A percentile compares a stretch with the other conserved stretches of the same genome.
These are phyloP conservation scores for Oceanodroma leucorhoa DNA, from an alignment of 2,797 vertebrate genomes.

Conservation along the genomic window DNA sequence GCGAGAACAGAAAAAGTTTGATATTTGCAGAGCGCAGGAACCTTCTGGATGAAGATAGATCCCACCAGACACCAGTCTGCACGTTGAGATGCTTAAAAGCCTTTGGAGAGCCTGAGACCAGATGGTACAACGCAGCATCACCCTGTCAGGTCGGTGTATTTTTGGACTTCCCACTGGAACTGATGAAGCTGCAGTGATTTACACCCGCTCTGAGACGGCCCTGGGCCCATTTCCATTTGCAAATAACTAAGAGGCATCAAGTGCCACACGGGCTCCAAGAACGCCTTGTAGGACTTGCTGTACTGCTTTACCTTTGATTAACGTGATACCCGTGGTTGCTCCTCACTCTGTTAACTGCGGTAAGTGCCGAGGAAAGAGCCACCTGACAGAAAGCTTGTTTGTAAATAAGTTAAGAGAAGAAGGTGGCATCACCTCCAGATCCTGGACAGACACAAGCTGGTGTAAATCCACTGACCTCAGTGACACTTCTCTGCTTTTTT, in stretches of 20 bases:
- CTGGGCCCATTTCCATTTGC: background rate
- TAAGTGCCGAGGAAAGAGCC: background rate
- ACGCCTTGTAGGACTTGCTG: background rate
- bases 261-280: background rate
- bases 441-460: background rate
- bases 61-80: background rate
- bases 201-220: rapidly evolving
- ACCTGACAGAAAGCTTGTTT: background rate
- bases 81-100: rapidly evolving
- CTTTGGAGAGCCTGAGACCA: background rate
- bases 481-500: background rate
- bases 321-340: background rate
- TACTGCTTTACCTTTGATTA: background rate
- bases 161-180: background rate
- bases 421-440: background rate
- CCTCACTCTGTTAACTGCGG: background rate
- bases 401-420: background rate
- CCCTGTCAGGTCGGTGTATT: rapidly evolving
- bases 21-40: background rate
- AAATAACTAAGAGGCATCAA: background rate
- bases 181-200: background rate
- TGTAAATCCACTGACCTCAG: background rate
- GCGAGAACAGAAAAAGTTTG: background rate
- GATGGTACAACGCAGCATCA: background rate
- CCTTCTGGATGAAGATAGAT: background rate